Base-by-base conservation (phyloP, 2,888 invertebrate species). In the Leptopterna dolabrata region DNA sequence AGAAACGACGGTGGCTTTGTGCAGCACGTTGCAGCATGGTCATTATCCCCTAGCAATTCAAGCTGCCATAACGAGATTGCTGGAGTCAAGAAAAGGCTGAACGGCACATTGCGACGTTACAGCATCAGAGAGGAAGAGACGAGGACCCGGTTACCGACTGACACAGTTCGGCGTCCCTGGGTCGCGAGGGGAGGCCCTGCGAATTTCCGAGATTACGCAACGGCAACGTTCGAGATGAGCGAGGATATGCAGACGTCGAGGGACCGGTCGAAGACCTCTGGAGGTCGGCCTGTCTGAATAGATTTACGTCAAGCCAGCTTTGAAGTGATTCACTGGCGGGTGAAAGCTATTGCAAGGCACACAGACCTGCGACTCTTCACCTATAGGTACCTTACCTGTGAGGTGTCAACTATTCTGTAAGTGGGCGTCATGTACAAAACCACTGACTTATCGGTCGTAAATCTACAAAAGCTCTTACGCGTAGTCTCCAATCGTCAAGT, bases 141-240 rank as follows among this genome's bases (percentile, higher is more conserved):
- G n/a, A n/a, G 16, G 24, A 81, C 81, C 81, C 81, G 55, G 81
- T 81, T 29, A 81, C 51, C 81, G 55, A 30, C 43, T 81, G 81
- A 81, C 81, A 81, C 81, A 55, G 81, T 81, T 81, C 29, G 14
- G 55, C 55, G 24, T 7, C 36, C 29, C 16, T 81, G 36, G 81
- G 81, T 81, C 81, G 51, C 24, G 19, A 27, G 13, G 19, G 43
- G 13, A 45, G 19, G 14, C 13, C 14, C 78, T 13, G 78, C 78
- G 78, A 78, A 78, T 41, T 78, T 4, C 36, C 45, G 27, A 13
- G 27, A 6, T 78, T 78, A 78, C 45, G 78, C 27, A 78, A 78
- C 36, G 4, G 36, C 16, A 1, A 76, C 41, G 63, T 78, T n/a
- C 27, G 47, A 24, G 78, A 78, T 43, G 43, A 24, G 27, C 13